phyloP scores from a whole-genome alignment of 2,888 invertebrate genomes.

The Leucoma salicis region DNA sequence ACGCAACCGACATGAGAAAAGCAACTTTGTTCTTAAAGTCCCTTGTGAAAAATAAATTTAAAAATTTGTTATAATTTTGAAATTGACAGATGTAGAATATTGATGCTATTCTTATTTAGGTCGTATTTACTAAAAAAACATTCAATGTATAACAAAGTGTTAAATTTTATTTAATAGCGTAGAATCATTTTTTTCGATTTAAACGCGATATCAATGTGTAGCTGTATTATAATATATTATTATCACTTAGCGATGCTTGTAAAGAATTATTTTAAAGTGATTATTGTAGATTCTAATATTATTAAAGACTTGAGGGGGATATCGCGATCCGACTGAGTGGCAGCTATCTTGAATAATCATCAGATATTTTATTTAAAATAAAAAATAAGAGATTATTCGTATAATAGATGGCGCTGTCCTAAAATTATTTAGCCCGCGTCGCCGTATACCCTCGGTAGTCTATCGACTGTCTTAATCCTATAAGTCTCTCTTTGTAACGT shows the following conservation, averaged over 20 bases:
- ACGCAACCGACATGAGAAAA: too few species aligned
- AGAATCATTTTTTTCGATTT: constrained; percentile 8
- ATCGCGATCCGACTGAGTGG: neutral
- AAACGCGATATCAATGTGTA: constrained; percentile 19
- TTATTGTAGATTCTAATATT: constrained; percentile 15
- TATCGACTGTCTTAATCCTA: constrained; percentile 17
- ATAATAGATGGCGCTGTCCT: constrained; percentile 1
- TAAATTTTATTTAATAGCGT: neutral
- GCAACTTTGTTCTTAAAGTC: too few species aligned
- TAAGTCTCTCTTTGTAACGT: constrained; percentile 25
- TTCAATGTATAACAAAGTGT: neutral
- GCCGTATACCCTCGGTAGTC: constrained; percentile 6
- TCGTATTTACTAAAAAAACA: constrained; percentile 7
- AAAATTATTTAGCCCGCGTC: neutral
- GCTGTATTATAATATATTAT: constrained; percentile 13
- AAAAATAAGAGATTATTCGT: too few species aligned
- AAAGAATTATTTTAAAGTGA: constrained; percentile 13
- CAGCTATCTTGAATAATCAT: too few species aligned
- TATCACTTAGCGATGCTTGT: constrained; percentile 23
- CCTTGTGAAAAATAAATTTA: too few species aligned
- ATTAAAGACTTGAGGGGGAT: constrained; percentile 1
- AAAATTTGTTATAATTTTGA: too few species aligned
- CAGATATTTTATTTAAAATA: too few species aligned
- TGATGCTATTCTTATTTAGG: neutral
- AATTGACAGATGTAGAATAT: too few species aligned